These are phyloP conservation scores for Pasiphila rectangulata DNA, from an alignment of 2,888 invertebrate genomes.

Conservation along the genomic window DNA sequence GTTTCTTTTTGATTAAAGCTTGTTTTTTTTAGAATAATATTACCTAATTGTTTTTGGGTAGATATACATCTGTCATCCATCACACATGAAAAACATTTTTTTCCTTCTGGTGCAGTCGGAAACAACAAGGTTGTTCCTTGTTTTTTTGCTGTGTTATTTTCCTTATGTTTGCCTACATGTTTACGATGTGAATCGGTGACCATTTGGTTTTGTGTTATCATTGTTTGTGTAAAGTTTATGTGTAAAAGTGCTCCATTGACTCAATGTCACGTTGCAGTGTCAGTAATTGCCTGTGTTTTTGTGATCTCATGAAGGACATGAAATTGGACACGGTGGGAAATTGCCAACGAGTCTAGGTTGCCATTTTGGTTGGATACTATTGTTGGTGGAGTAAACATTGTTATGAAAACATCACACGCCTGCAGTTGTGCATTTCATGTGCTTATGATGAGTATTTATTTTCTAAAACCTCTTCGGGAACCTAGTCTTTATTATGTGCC, in stretches of 20 bases:
- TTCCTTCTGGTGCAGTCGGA: not conserved
- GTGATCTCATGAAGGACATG: conserved; percentile 21
- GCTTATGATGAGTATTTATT: too few relatives aligned
- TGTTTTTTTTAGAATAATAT: too few relatives aligned
- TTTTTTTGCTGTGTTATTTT: conserved; percentile 16
- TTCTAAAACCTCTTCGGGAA: too few relatives aligned
- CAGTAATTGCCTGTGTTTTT: conserved; percentile 19
- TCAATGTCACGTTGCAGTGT: conserved; percentile 42
- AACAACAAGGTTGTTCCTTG: conserved; percentile 14
- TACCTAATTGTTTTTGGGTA: too few relatives aligned
- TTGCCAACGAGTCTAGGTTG: conserved; percentile 20
- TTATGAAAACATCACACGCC: conserved; percentile 4
- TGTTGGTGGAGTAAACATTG: conserved; percentile 8
- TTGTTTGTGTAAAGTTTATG: conserved; percentile 25
- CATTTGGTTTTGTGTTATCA: conserved; percentile 34
- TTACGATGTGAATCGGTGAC: conserved; percentile 35
- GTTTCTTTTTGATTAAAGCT: too few relatives aligned
- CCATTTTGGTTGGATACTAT: conserved; percentile 20
- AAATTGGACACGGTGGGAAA: conserved; percentile 26
- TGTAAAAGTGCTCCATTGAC: conserved; percentile 24
- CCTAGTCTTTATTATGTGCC: too few relatives aligned
- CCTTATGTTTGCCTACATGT: conserved; percentile 35
- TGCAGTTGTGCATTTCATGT: too few relatives aligned
- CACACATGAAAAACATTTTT: too few relatives aligned
- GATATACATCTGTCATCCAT: too few relatives aligned